These are phyloP conservation scores for Zalophus californianus DNA, from an alignment of 2,797 vertebrate species.

Conservation along the genomic window DNA sequence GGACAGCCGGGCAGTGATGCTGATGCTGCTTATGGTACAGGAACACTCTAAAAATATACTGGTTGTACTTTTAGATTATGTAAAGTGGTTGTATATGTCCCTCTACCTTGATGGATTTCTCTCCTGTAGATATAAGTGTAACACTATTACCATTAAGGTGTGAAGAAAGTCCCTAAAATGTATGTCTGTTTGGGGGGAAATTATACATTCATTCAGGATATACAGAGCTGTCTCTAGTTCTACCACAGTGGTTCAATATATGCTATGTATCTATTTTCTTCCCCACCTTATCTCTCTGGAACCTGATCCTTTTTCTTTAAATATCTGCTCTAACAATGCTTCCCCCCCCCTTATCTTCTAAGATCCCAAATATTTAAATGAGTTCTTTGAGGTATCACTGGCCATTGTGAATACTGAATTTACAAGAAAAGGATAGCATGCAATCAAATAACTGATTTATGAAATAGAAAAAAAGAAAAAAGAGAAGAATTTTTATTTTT, in stretches of 20 bases:
- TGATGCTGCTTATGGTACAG: accelerated
- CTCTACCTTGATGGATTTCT: neutral
- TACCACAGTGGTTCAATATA: neutral
- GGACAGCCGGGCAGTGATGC: accelerated
- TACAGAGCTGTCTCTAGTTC: neutral
- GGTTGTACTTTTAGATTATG: neutral
- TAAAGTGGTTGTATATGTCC: neutral
- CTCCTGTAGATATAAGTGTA: neutral
- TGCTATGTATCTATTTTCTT: neutral
- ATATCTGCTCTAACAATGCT: neutral
- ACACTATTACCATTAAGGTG: neutral
- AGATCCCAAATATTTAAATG: neutral
- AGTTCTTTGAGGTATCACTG: neutral
- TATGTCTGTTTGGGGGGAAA: neutral
- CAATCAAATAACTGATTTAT: neutral
- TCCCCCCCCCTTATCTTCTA: neutral
- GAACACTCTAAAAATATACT: neutral
- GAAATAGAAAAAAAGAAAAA: neutral
- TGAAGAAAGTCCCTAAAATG: neutral
- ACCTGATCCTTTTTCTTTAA: neutral
- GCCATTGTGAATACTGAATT: neutral
- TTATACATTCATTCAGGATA: neutral
- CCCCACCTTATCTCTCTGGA: neutral
- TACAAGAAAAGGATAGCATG: neutral
- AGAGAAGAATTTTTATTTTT: neutral